Conservation (phyloP, 2,888 invertebrate genomes). For the Arenicola marina region DNA sequence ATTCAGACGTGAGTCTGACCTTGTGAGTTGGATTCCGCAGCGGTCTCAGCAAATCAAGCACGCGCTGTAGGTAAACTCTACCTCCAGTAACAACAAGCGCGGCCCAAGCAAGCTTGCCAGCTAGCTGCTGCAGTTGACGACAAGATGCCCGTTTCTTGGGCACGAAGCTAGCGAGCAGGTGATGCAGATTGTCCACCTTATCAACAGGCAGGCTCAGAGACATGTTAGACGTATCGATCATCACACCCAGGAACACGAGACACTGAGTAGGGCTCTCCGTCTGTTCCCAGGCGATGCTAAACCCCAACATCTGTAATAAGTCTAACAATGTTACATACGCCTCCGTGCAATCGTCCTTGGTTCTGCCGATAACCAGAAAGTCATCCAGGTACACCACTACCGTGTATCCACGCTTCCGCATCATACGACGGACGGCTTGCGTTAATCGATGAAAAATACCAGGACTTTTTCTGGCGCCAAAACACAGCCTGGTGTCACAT, state of each 20-base stretch:
- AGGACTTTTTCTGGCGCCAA: neutral
- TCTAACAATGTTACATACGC: neutral
- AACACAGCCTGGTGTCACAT: neutral
- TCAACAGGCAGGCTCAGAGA: neutral
- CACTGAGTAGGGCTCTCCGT: neutral
- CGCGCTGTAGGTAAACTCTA: neutral
- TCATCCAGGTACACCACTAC: slow-evolving; percentile 5
- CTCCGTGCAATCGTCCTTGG: neutral
- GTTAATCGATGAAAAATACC: neutral
- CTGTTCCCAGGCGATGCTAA: slow-evolving; percentile 3
- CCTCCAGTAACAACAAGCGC: neutral
- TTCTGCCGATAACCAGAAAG: neutral
- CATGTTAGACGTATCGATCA: neutral
- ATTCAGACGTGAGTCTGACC: neutral
- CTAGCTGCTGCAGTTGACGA: neutral
- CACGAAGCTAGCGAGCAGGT: neutral
- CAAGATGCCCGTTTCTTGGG: neutral
- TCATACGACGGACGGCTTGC: neutral
- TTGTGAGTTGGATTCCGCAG: neutral
- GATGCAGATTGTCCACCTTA: neutral
- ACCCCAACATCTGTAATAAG: neutral
- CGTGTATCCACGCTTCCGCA: neutral
- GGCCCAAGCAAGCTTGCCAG: neutral
- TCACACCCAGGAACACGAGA: neutral
- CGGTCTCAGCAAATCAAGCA: neutral